These are phyloP conservation scores for Sinocyclocheilus maitianheensis DNA, from an alignment of 2,113 vertebrate genomes.

Conservation along the genomic window DNA sequence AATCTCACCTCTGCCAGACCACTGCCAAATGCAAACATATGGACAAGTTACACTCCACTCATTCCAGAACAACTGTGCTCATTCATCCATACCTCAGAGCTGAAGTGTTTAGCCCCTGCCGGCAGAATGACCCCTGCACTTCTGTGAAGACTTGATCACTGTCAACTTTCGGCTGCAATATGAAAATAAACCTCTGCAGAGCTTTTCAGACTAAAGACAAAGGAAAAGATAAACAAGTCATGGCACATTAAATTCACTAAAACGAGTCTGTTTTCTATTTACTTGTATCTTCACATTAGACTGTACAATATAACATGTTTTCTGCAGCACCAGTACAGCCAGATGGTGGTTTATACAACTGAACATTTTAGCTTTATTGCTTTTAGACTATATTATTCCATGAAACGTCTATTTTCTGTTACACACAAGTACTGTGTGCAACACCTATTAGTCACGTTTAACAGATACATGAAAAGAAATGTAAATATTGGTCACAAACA, in stretches of 20 bases:
- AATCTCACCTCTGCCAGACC: neutral
- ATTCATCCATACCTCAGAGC: constrained; percentile 18
- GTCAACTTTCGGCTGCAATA: neutral
- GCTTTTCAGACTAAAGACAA: neutral
- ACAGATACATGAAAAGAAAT: no score
- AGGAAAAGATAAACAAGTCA: neutral
- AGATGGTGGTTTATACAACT: neutral
- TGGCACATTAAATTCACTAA: constrained; percentile 14
- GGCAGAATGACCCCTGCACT: constrained; percentile 27
- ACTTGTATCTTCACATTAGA: neutral
- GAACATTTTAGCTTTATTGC: neutral
- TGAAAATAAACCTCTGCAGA: neutral
- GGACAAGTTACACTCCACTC: constrained; percentile 13
- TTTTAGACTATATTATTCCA: neutral
- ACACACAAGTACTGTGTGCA: no score
- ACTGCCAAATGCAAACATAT: constrained; percentile 8
- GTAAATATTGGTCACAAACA: no score
- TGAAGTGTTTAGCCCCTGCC: constrained; percentile 14
- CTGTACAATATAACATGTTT: neutral
- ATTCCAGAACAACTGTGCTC: constrained; percentile 27
- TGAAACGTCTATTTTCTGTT: neutral
- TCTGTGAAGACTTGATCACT: constrained; percentile 22
- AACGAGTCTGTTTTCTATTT: neutral
- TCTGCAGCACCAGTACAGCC: neutral
- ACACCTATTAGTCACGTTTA: no score